Evolutionary conservation across 2,888 invertebrate genomes (phyloP).

Genomic region (Pandemis corylana): DNA sequence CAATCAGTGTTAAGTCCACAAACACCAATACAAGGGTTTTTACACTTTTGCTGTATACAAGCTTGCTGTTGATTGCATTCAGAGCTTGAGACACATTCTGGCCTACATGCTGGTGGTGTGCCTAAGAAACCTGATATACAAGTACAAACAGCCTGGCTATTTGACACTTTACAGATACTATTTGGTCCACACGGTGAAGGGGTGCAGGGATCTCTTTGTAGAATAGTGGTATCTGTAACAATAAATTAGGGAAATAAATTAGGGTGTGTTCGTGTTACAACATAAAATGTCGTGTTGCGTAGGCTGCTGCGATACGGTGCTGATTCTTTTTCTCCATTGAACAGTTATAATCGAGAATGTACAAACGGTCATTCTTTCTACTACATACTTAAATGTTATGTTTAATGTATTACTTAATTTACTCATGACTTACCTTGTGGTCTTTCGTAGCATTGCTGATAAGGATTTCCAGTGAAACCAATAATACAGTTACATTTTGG

Average conservation of each 20-base stretch:
- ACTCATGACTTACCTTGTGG: slow-evolving; percentile 57
- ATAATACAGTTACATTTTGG: slow-evolving; percentile 88
- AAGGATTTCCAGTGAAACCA: slow-evolving; percentile 87
- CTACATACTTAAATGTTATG: too few species aligned
- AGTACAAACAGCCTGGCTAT: slow-evolving; percentile 89
- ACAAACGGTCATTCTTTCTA: too few species aligned
- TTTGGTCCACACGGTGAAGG: slow-evolving; percentile 92
- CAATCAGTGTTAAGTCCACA: slow-evolving; percentile 89
- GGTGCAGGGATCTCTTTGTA: slow-evolving; percentile 86
- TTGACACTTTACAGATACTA: slow-evolving; percentile 89
- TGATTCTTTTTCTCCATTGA: too few species aligned
- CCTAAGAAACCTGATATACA: slow-evolving; percentile 88
- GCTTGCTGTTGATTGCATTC: slow-evolving; percentile 88
- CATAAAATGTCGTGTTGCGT: too few species aligned
- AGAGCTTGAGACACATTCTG: slow-evolving; percentile 87
- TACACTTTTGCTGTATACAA: slow-evolving; percentile 88
- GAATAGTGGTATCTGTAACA: slow-evolving; percentile 62
- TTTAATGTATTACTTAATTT: neutral
- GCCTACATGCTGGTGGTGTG: slow-evolving; percentile 87
- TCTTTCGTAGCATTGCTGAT: slow-evolving; percentile 81
- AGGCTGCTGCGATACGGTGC: too few species aligned
- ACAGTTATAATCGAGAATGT: too few species aligned
- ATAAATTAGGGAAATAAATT: neutral
- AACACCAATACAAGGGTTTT: slow-evolving; percentile 88
- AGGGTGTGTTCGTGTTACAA: neutral